phyloP scores from a whole-genome alignment of 2,888 invertebrate species.

The Frankliniella fusca region DNA sequence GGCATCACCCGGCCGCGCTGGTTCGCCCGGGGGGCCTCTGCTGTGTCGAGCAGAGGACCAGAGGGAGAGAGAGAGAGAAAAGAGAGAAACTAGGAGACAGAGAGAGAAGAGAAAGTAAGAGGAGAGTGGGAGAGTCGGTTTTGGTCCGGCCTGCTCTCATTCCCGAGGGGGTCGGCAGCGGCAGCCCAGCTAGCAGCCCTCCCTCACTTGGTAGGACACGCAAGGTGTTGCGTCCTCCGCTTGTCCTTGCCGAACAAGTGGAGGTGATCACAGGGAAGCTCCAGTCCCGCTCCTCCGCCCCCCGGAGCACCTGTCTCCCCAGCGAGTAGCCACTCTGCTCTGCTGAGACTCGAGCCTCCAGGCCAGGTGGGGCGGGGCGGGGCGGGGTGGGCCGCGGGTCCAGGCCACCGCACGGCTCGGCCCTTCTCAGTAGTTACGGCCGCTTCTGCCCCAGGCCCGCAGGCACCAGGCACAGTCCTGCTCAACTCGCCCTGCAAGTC shows the following conservation, averaged over 20 bases:
- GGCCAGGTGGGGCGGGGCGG: too few species aligned
- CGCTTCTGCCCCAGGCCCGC: neutral
- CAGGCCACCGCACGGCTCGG: too few species aligned
- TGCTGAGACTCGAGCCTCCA: neutral
- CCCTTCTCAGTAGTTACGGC: neutral
- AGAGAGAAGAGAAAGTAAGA: neutral
- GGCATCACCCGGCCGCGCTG: too few species aligned
- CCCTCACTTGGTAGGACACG: neutral
- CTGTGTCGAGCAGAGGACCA: too few species aligned
- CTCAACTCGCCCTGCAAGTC: neutral
- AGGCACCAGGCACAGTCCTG: constrained; percentile 4
- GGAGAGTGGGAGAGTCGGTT: neutral
- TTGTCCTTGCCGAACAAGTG: constrained; percentile 16
- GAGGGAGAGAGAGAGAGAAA: neutral
- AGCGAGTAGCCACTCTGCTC: neutral
- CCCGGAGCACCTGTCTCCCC: neutral
- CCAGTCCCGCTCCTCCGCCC: neutral
- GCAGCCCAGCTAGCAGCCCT: too few species aligned
- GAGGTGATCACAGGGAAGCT: neutral
- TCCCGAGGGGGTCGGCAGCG: too few species aligned
- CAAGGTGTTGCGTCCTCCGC: neutral
- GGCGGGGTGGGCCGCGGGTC: too few species aligned
- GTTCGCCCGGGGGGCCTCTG: too few species aligned
- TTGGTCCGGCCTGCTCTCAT: too few species aligned
- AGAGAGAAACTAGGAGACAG: neutral